phyloP scores from a whole-genome alignment of 2,797 vertebrate species.

The Propithecus deckenii region DNA sequence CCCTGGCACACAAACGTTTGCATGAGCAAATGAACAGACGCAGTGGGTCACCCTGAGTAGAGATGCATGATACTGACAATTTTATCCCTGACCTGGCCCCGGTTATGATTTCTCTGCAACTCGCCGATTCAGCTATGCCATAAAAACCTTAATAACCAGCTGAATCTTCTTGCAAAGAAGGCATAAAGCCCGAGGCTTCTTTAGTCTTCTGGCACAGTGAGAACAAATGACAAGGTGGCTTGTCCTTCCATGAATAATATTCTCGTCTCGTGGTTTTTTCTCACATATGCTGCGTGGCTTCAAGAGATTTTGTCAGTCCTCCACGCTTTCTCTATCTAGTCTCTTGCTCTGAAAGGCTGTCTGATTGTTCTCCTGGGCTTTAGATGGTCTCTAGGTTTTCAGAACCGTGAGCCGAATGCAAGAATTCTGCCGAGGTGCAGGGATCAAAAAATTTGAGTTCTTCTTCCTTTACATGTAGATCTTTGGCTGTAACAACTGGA shows the following conservation, averaged over 20 bases:
- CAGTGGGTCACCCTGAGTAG: background rate
- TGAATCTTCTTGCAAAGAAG: constrained; percentile 93
- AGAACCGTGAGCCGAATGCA: constrained; percentile 67
- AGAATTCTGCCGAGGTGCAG: constrained; percentile 66
- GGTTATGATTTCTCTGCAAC: constrained; percentile 6
- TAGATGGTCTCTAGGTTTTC: constrained; percentile 71
- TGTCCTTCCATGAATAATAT: constrained; percentile 92
- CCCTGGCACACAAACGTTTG: background rate
- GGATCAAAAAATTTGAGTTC: constrained; percentile 76
- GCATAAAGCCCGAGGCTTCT: constrained; percentile 90
- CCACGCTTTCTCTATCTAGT: constrained; percentile 77
- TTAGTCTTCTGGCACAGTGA: constrained; percentile 90
- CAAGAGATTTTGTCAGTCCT: constrained; percentile 84
- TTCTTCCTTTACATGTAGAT: constrained; percentile 77
- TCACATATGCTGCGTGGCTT: constrained; percentile 90
- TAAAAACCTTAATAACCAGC: constrained; percentile 92
- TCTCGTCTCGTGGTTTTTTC: constrained; percentile 89
- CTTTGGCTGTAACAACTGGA: constrained; percentile 85
- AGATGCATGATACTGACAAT: background rate
- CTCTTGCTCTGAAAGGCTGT: constrained; percentile 82
- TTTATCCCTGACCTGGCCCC: background rate
- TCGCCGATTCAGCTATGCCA: constrained; percentile 81
- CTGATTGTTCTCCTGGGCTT: constrained; percentile 83
- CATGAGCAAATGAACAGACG: background rate
- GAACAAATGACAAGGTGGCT: constrained; percentile 92